Evolutionary conservation across 2,797 vertebrate genomes (phyloP), one percentile per base, ranked within the genome.

Genomic region (Mionectes olivaceus): DNA sequence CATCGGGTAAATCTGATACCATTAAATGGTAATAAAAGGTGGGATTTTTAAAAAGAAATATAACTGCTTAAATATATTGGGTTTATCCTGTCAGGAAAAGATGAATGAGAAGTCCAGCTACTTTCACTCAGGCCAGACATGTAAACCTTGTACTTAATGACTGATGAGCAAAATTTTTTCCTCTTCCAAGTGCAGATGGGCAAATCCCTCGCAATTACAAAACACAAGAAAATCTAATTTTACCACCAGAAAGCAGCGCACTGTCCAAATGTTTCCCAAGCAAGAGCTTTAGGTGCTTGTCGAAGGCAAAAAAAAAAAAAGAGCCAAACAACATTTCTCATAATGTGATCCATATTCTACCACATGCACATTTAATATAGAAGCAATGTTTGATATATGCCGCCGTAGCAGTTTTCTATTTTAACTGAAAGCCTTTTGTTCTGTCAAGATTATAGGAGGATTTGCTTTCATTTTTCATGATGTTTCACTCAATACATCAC

Each of bases 361-460:
- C 91, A 93, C 97, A 97, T 93, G 96, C 96, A 80, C 91, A 33
- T 96, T 97, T 97, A 97, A 98, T 98, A 97, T 94, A 91, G 93
- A 96, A 96, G 96, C 95, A 97, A 97, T 98, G 96, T 97, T 94
- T 97, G 97, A 96, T 97, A 97, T 97, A 97, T 96, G 82, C 96
- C 77, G 83, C 96, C 86, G 55, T 82, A 80, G 83, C 93, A 53
- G 94, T 98, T 90, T 96, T 95, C 95, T 32, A 49, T 96, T 83
- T 96, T 93, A 64, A 97, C 97, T 97, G 97, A 98, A 97, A 96
- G 97, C 93, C 97, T 98, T 98, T 98, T 98, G 98, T 98, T 98
- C 95, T 91, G 49, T 92, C 94, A 93, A 97, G 98, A 98, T 97
- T 97, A 97, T 49, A 81, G 96, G 44, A 49, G 97, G 96, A 96